phyloP scores from a whole-genome alignment of 2,888 invertebrate genomes.

The Eupithecia pulchellata region DNA sequence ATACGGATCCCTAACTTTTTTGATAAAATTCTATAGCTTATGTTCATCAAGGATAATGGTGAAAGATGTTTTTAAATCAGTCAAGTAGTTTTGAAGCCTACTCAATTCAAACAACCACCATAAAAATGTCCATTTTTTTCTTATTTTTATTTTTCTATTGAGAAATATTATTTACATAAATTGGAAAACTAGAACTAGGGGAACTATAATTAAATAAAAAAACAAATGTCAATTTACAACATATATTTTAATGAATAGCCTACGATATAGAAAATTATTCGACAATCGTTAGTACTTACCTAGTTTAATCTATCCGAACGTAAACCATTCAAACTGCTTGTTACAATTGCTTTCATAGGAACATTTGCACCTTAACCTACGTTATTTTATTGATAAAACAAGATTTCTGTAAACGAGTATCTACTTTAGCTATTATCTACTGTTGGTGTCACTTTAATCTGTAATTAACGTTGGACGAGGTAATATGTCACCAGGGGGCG shows the following conservation, averaged over 20 bases:
- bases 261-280: constrained; percentile 46
- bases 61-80: too few species aligned
- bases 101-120: not conserved
- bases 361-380: constrained; percentile 82
- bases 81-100: too few species aligned
- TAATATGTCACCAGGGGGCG: too few species aligned
- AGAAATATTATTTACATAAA: not conserved
- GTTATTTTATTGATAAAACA: constrained; percentile 32
- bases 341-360: constrained; percentile 80
- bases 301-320: constrained; percentile 38
- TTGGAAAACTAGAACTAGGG: not conserved
- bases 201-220: constrained; percentile 17
- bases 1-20: too few species aligned
- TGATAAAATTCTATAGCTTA: too few species aligned
- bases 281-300: constrained; percentile 39
- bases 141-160: not conserved
- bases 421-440: too few species aligned
- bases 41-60: too few species aligned
- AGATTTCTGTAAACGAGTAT: not conserved
- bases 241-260: constrained; percentile 42
- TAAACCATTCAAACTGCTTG: constrained; percentile 52
- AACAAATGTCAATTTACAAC: constrained; percentile 37
- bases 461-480: too few species aligned
- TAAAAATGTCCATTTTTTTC: not conserved
- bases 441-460: not conserved